These are phyloP conservation scores for Ophion obscuratus DNA, from an alignment of 2,888 invertebrate species.

Conservation along the genomic window DNA sequence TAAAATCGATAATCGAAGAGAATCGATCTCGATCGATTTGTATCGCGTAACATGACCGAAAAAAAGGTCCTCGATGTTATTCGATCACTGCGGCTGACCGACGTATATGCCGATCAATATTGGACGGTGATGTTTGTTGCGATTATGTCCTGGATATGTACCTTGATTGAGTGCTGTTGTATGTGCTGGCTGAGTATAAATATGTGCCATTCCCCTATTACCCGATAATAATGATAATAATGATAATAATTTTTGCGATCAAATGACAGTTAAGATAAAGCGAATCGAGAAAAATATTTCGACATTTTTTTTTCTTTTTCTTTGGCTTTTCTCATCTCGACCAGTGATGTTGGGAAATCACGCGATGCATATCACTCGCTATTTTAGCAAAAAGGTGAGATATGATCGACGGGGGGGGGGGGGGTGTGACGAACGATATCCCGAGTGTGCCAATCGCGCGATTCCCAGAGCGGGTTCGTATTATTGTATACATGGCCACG, in stretches of 20 bases:
- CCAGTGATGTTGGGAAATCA: neutral
- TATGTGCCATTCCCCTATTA: conserved; percentile 72
- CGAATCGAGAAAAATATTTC: neutral
- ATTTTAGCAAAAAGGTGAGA: conserved; percentile 17
- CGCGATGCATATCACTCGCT: conserved; percentile 5
- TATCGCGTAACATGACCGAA: neutral
- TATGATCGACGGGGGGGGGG: conserved; percentile 22
- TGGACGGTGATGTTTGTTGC: conserved; percentile 54
- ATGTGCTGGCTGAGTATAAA: conserved; percentile 84
- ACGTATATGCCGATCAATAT: conserved; percentile 18
- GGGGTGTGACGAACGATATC: conserved; percentile 26
- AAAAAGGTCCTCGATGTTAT: neutral
- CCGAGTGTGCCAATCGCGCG: conserved; percentile 52
- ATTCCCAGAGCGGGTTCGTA: neutral
- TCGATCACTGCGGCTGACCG: conserved; percentile 1
- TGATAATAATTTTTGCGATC: conserved; percentile 42
- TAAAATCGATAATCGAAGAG: neutral
- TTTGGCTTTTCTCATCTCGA: conserved; percentile 1
- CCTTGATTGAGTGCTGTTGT: conserved; percentile 83
- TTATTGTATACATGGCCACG: conserved; percentile 2
- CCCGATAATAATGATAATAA: neutral
- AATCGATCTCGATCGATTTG: conserved; percentile 1
- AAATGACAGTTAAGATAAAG: conserved; percentile 28
- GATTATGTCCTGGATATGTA: conserved; percentile 78
- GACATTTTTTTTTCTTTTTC: conserved; percentile 5